Evolutionary conservation across 2,113 vertebrate species (phyloP).

Genomic region (Pimephales promelas): DNA sequence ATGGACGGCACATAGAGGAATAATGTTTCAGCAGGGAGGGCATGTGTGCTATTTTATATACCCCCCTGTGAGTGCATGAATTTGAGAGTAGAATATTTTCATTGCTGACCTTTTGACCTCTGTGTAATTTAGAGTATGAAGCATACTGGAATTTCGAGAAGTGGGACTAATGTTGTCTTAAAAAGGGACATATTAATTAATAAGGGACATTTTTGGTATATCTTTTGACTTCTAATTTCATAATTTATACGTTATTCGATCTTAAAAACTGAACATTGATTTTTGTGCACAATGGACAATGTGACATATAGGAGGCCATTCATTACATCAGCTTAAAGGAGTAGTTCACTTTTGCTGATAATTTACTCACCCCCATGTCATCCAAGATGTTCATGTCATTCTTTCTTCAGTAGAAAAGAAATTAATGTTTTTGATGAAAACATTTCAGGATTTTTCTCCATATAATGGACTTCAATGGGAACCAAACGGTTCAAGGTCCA

Average conservation of each 20-base stretch:
- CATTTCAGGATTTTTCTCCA: too few relatives aligned
- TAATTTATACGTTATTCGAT: neutral
- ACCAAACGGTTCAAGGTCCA: too few relatives aligned
- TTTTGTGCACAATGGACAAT: neutral
- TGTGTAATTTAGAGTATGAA: neutral
- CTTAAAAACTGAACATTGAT: neutral
- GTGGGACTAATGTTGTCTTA: neutral
- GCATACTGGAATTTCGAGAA: neutral
- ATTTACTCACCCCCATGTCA: too few relatives aligned
- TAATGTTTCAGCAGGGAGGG: neutral
- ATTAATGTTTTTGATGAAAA: too few relatives aligned
- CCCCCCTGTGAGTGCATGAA: neutral
- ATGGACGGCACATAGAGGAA: neutral
- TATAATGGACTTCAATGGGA: too few relatives aligned
- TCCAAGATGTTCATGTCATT: too few relatives aligned
- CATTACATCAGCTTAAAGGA: neutral
- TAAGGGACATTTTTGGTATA: too few relatives aligned
- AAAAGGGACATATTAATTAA: too few relatives aligned
- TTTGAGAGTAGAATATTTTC: neutral
- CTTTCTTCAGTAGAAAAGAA: too few relatives aligned
- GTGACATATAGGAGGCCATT: neutral
- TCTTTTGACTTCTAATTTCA: neutral
- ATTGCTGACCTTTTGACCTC: neutral
- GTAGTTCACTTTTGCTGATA: too few relatives aligned
- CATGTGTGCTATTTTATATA: neutral